Evolutionary conservation across 2,113 vertebrate species (phyloP).

Genomic region (Menura novaehollandiae): DNA sequence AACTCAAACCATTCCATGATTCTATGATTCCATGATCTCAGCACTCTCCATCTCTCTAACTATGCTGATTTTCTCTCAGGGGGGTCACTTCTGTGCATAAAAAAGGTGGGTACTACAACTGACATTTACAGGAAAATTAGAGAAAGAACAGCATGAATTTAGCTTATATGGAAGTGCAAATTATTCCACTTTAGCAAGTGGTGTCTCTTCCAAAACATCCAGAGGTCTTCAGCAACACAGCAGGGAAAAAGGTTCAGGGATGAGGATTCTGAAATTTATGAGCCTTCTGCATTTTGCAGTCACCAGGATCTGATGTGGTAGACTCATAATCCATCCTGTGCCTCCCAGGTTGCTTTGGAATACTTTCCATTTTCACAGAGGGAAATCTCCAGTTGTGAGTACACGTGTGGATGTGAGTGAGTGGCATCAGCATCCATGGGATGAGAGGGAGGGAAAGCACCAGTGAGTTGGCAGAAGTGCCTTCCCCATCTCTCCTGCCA

Average conservation of each 20-base stretch:
- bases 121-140: not conserved
- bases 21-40: not conserved
- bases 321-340: not conserved
- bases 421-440: not conserved
- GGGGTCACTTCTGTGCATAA: not conserved
- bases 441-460: not conserved
- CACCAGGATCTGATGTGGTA: not conserved
- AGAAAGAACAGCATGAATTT: not conserved
- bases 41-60: not conserved
- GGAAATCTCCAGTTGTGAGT: not conserved
- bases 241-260: not conserved
- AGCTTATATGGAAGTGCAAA: not conserved
- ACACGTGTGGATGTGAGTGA: rapidly evolving
- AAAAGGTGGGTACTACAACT: not conserved
- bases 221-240: not conserved
- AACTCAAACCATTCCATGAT: not conserved
- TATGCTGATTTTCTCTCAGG: not conserved
- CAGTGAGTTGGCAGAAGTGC: not conserved
- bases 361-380: not conserved
- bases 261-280: not conserved
- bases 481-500: not conserved
- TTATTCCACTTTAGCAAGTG: not conserved
- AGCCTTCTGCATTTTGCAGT: not conserved
- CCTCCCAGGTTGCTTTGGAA: not conserved
- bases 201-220: not conserved